Evolutionary conservation across 1,140 invertebrate species (phyloP), one percentile per base, ranked within the genome.

Genomic region (Platyscapa corneri): DNA sequence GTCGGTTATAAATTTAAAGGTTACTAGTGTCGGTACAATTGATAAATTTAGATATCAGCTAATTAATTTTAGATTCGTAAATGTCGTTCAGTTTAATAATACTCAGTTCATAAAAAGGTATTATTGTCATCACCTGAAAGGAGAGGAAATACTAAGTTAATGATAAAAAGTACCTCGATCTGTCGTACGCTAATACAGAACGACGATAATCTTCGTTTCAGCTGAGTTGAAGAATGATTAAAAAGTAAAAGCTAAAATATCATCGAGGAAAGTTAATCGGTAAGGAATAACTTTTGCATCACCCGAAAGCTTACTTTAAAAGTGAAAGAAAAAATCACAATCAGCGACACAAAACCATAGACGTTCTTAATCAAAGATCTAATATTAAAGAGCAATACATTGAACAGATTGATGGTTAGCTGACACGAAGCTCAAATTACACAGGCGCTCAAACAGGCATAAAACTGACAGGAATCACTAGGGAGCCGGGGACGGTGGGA

Each of bases 401-500:
- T 34, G 34, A 70, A 16, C 67, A 70, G 34, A 70, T 34, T 34
- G 5, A 53, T 34, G 8, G 74, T 64, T 60, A 70, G 14, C 39
- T 81, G 8, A 74, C 16, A 53, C 34, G 37, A 84, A 84, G 60
- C 75, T 67, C 18, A 39, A 75, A 39, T 84, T 27, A 42, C 60
- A 77, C 37, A 78, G 32, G 27, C 67, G 77, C 34, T n/a, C 39
- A 74, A 78, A 1, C 14, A 67, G 37, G 60, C 42, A 34, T 5
- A 67, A 67, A 60, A 86, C 6, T 32, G 42, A 37, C 8, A 60
- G 37, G n/a, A 60, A 75, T 81, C 67, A 86, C 84, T 87, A 93
- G 60, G 93, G 92, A 42, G 92, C 92, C 46, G 92, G 92, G 12
- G 92, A 93, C 6, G 92, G 91, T 20, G 91, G 92, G 77, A 94